Evolutionary conservation across 2,888 invertebrate species (phyloP).

Genomic region (Tiliacea citrago): DNA sequence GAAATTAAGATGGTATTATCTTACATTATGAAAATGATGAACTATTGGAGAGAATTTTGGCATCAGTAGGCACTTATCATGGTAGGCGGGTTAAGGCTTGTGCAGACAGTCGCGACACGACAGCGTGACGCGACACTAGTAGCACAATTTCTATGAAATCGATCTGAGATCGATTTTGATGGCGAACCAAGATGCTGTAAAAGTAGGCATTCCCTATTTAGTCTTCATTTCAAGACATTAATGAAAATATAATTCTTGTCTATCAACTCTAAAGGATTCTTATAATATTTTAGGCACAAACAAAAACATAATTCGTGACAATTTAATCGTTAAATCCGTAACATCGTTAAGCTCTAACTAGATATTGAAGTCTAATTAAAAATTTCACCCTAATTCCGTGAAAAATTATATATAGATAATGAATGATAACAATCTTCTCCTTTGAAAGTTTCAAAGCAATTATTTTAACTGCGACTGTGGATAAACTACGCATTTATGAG

Average conservation of each 20-base stretch:
- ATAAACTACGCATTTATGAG: constrained; percentile 6
- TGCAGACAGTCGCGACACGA: too few species aligned
- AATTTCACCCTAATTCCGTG: constrained; percentile 48
- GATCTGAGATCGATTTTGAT: too few species aligned
- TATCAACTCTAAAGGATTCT: not conserved
- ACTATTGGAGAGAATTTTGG: not conserved
- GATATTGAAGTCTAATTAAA: constrained; percentile 32
- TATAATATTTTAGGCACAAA: constrained; percentile 3
- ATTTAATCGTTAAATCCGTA: too few species aligned
- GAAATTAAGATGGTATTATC: constrained; percentile 1
- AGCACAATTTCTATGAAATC: too few species aligned
- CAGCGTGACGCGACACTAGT: too few species aligned
- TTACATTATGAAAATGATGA: not conserved
- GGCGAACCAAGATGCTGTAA: not conserved
- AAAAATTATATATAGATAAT: too few species aligned
- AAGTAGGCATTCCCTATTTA: not conserved
- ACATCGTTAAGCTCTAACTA: constrained; percentile 30
- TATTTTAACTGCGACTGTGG: constrained; percentile 4
- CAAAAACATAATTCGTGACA: constrained; percentile 19
- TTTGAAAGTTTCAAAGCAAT: constrained; percentile 36
- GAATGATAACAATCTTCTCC: constrained; percentile 41
- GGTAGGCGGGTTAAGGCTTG: not conserved
- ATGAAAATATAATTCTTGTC: constrained; percentile 3
- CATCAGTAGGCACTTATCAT: too few species aligned
- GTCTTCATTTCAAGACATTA: not conserved